Conservation (phyloP, 2,113 vertebrate genomes). For the Podarcis cretensis region DNA sequence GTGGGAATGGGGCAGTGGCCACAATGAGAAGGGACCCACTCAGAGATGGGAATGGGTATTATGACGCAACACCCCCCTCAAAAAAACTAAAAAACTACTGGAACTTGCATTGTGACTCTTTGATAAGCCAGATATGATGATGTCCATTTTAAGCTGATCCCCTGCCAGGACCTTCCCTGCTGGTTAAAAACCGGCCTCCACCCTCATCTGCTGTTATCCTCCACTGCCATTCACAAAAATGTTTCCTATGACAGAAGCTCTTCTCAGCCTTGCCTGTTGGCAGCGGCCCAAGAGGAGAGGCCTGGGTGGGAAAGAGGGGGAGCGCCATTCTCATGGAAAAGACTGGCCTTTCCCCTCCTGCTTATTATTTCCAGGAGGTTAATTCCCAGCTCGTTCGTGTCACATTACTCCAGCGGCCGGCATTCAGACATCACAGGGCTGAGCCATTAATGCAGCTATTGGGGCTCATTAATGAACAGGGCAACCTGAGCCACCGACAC, state of each 20-base stretch:
- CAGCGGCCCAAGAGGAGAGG: slow-evolving; percentile 50
- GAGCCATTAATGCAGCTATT: slow-evolving; percentile 59
- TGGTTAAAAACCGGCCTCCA: not conserved
- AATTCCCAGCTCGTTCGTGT: slow-evolving; percentile 49
- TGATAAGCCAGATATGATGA: not conserved
- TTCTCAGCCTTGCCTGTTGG: slow-evolving; percentile 58
- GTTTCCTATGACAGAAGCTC: slow-evolving; percentile 59
- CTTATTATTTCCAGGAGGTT: slow-evolving; percentile 68
- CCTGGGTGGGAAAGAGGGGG: slow-evolving; percentile 68
- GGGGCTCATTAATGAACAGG: slow-evolving; percentile 66
- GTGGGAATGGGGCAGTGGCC: no score
- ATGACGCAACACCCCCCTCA: no score
- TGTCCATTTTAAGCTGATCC: not conserved
- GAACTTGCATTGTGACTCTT: not conserved
- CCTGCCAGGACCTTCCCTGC: slow-evolving; percentile 22
- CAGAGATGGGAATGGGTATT: no score
- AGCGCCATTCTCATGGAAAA: slow-evolving; percentile 72
- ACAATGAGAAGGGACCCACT: no score
- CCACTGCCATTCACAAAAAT: slow-evolving; percentile 65
- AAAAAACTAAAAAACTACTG: not conserved
- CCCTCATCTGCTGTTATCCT: slow-evolving; percentile 27
- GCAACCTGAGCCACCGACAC: not conserved
- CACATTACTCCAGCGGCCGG: slow-evolving; percentile 36
- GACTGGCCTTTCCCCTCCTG: slow-evolving; percentile 61
- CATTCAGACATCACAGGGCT: slow-evolving; percentile 46